These are phyloP conservation scores for Drosophila auraria DNA, from an alignment of 1,140 invertebrate genomes.

Conservation along the genomic window DNA sequence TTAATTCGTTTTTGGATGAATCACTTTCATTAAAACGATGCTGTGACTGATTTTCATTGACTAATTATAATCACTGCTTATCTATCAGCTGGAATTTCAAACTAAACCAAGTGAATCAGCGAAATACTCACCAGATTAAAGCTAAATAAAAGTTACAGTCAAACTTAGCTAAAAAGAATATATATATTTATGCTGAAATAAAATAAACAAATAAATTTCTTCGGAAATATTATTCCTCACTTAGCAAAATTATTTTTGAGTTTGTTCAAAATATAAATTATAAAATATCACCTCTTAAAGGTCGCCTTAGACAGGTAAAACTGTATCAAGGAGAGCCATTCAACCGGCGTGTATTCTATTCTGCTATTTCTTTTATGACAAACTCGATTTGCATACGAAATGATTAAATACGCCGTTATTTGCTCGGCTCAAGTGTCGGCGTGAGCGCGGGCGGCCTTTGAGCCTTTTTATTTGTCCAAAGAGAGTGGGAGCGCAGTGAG, in stretches of 20 bases:
- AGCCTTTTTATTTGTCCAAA: slow-evolving; percentile 20
- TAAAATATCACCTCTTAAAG: too few relatives aligned
- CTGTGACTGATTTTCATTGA: slow-evolving; percentile 5
- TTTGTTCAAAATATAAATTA: too few relatives aligned
- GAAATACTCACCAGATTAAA: background rate
- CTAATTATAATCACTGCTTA: slow-evolving; percentile 14
- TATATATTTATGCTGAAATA: background rate
- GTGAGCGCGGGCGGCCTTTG: slow-evolving; percentile 16
- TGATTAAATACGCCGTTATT: slow-evolving; percentile 70
- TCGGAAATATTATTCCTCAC: too few relatives aligned
- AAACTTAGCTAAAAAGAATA: background rate
- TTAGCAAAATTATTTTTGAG: too few relatives aligned
- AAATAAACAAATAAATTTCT: too few relatives aligned
- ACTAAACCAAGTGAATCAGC: slow-evolving; percentile 11
- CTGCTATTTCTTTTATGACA: slow-evolving; percentile 55
- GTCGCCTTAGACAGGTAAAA: background rate
- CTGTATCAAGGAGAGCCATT: slow-evolving; percentile 6
- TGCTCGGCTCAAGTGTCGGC: slow-evolving; percentile 18
- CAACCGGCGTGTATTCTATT: slow-evolving; percentile 24
- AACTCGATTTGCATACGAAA: slow-evolving; percentile 74
- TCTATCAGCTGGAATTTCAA: slow-evolving; percentile 23
- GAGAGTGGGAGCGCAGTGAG: background rate
- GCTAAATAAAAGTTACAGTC: slow-evolving; percentile 1
- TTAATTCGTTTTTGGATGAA: slow-evolving; percentile 31
- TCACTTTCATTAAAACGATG: slow-evolving; percentile 21